phyloP scores from a whole-genome alignment of 92 coral and sea anemone species.

The Montipora capitata region DNA sequence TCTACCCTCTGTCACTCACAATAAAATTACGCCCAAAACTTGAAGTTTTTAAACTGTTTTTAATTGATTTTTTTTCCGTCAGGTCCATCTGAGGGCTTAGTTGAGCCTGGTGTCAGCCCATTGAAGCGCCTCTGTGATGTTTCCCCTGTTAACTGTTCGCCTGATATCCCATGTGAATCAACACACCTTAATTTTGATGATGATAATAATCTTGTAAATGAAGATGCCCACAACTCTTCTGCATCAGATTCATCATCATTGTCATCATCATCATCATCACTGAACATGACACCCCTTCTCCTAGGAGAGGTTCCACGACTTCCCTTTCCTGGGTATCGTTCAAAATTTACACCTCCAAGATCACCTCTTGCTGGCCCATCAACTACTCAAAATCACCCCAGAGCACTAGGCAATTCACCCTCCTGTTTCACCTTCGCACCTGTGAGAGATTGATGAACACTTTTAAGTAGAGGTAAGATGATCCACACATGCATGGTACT shows the following conservation, averaged over 20 bases:
- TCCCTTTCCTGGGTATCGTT: conserved; percentile 81
- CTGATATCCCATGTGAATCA: conserved; percentile 93
- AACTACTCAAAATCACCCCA: conserved; percentile 80
- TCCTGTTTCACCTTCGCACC: conserved; percentile 98
- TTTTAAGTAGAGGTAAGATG: conserved; percentile 4
- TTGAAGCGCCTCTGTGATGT: conserved; percentile 89
- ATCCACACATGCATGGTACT: neutral
- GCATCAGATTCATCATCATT: conserved; percentile 61
- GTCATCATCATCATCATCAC: conserved; percentile 70
- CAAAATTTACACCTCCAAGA: conserved; percentile 96
- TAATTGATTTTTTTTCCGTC: neutral
- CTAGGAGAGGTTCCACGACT: conserved; percentile 86
- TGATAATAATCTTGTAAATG: conserved; percentile 81
- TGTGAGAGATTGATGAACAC: conserved; percentile 86
- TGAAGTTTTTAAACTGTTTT: neutral
- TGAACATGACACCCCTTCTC: conserved; percentile 83
- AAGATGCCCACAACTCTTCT: conserved; percentile 68
- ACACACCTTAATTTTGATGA: conserved; percentile 87
- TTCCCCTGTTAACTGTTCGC: conserved; percentile 76
- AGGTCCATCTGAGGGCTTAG: conserved; percentile 91
- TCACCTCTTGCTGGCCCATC: conserved; percentile 99
- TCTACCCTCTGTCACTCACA: too few species aligned
- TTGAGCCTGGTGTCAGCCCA: conserved; percentile 94
- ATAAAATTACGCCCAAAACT: neutral
- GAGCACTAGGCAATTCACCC: conserved; percentile 79